Percentiles rank a stretch among this genome's conserved stretches.
These are phyloP conservation scores for Leptoclinus maculatus DNA, from an alignment of 2,797 vertebrate species.

Conservation along the genomic window DNA sequence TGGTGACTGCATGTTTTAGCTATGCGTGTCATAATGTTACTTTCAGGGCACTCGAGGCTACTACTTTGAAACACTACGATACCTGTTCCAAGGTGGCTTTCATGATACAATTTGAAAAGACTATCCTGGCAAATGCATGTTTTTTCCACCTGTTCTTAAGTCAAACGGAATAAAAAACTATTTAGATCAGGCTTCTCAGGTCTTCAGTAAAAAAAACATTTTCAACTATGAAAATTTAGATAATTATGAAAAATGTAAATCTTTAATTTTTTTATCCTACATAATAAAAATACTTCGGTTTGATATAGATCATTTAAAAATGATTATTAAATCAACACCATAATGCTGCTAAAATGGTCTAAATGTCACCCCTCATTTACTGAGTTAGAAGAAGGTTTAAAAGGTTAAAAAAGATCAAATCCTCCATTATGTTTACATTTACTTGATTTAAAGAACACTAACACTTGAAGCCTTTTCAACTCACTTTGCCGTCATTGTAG, in stretches of 20 bases:
- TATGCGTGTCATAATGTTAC: neutral
- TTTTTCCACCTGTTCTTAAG: neutral
- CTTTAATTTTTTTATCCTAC: too few relatives aligned
- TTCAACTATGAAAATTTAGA: neutral
- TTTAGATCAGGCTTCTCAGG: neutral
- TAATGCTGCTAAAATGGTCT: too few relatives aligned
- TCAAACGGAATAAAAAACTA: neutral
- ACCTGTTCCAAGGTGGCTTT: neutral
- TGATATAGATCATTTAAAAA: too few relatives aligned
- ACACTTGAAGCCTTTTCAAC: conserved; percentile 10
- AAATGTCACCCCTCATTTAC: neutral
- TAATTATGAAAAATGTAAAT: too few relatives aligned
- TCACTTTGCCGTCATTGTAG: conserved; percentile 99
- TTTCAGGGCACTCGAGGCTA: neutral
- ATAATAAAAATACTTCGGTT: too few relatives aligned
- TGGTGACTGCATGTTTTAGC: neutral
- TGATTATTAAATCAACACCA: too few relatives aligned
- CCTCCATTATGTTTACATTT: neutral
- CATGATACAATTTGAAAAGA: neutral
- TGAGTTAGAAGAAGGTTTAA: neutral
- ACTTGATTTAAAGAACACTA: neutral
- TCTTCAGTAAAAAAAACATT: neutral
- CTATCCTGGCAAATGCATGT: neutral
- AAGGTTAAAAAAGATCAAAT: neutral
- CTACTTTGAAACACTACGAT: neutral